Percentiles rank a stretch among this genome's conserved stretches.
Conservation (phyloP, 2,888 invertebrate species). For the Drosophila niveifrons region DNA sequence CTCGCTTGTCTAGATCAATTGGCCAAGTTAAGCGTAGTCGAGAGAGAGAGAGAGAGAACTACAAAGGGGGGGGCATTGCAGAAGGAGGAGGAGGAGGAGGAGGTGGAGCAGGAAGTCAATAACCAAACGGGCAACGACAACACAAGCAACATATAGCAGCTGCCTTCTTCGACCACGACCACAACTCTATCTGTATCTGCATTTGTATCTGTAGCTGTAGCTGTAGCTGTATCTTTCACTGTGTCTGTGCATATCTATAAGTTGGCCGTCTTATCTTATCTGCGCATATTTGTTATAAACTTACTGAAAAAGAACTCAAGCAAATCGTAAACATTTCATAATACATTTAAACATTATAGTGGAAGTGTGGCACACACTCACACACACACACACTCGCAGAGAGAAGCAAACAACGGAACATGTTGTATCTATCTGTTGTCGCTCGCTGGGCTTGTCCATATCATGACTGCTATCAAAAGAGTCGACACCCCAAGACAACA, state of each 20-base stretch:
- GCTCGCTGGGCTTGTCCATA: conserved; percentile 59
- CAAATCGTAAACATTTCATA: conserved; percentile 80
- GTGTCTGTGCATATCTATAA: conserved; percentile 54
- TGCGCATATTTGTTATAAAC: conserved; percentile 74
- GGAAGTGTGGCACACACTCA: conserved; percentile 60
- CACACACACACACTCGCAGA: conserved; percentile 17
- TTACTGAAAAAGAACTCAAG: conserved; percentile 73
- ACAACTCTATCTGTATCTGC: conserved; percentile 4
- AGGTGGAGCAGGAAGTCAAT: conserved; percentile 45
- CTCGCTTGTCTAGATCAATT: conserved; percentile 57
- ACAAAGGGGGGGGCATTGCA: conserved; percentile 17
- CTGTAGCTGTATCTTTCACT: conserved; percentile 8
- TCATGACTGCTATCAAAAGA: conserved; percentile 64
- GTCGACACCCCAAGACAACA: conserved; percentile 64
- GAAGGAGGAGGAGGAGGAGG: background rate
- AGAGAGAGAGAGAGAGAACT: background rate
- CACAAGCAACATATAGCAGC: conserved; percentile 38
- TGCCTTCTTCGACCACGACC: conserved; percentile 24
- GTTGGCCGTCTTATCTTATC: conserved; percentile 72
- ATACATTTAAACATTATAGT: conserved; percentile 64
- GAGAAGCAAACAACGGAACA: conserved; percentile 59
- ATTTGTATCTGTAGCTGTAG: background rate
- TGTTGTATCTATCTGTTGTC: conserved; percentile 59
- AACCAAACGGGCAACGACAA: conserved; percentile 21
- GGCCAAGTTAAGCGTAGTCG: conserved; percentile 9